Conservation (phyloP, 92 coral and sea anemone species). For the Plumapathes pennacea region DNA sequence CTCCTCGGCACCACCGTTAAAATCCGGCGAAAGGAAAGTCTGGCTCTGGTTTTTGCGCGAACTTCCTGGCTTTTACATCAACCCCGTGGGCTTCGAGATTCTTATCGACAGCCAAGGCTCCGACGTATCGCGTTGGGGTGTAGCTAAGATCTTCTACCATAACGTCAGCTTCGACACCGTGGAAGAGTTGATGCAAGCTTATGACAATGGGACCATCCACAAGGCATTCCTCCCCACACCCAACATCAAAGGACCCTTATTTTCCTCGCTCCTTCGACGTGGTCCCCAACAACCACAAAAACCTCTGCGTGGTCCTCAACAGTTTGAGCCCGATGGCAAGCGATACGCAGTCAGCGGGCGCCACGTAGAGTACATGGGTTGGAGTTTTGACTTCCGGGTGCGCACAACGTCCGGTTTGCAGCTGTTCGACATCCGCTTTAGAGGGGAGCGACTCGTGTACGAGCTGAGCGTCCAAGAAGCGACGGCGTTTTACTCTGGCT, state of each 20-base stretch:
- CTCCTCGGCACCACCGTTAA: conserved; percentile 11
- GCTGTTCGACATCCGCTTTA: conserved; percentile 66
- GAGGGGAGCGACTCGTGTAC: conserved; percentile 56
- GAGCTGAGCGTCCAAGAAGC: conserved; percentile 81
- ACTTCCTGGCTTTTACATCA: conserved; percentile 26
- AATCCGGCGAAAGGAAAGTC: conserved; percentile 38
- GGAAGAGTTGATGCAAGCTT: conserved; percentile 41
- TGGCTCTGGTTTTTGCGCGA: conserved; percentile 54
- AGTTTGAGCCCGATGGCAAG: conserved; percentile 82
- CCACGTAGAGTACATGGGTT: conserved; percentile 82
- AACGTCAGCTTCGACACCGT: conserved; percentile 52
- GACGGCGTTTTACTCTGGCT: conserved; percentile 76
- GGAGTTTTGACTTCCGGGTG: conserved; percentile 81
- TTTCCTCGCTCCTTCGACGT: conserved; percentile 46
- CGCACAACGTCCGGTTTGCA: conserved; percentile 70
- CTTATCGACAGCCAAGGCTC: conserved; percentile 42
- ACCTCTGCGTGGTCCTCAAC: conserved; percentile 58
- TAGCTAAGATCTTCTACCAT: conserved; percentile 59
- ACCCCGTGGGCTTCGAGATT: conserved; percentile 60
- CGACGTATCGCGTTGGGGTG: conserved; percentile 47
- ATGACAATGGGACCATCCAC: conserved; percentile 47
- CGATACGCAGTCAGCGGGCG: conserved; percentile 68
- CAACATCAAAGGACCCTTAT: conserved; percentile 19
- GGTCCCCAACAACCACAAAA: conserved; percentile 52
- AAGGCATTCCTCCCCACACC: conserved; percentile 52